Conservation (phyloP, 2,113 vertebrate species). For the Isurus oxyrinchus region DNA sequence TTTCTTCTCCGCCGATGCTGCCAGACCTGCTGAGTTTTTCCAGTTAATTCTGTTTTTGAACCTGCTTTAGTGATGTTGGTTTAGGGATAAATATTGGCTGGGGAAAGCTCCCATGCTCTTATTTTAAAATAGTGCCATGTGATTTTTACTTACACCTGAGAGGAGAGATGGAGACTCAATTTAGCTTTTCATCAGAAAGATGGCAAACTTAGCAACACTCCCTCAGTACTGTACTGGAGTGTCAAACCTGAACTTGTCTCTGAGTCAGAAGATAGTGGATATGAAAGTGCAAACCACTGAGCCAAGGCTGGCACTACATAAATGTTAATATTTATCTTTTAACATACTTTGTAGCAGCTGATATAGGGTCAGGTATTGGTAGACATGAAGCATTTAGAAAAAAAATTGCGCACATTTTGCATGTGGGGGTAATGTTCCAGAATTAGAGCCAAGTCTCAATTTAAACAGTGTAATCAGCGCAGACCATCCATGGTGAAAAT, state of each 20-base stretch:
- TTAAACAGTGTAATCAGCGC: constrained; percentile 22
- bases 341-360: not conserved
- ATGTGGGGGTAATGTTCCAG: not conserved
- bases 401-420: not conserved
- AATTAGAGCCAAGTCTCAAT: constrained; percentile 29
- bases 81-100: not conserved
- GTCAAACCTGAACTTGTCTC: not conserved
- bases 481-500: constrained; percentile 38
- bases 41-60: too few species aligned
- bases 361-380: not conserved
- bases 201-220: not conserved
- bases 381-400: not conserved
- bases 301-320: not conserved
- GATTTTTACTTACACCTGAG: not conserved
- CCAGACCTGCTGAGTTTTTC: too few species aligned
- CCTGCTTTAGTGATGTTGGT: not conserved
- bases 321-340: not conserved
- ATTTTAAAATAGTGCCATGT: not conserved
- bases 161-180: not conserved
- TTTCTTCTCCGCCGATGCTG: too few species aligned
- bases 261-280: too few species aligned
- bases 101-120: not conserved
- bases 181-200: not conserved
- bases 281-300: not conserved
- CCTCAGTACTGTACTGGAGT: not conserved